A percentile compares a stretch with the other conserved stretches of the same genome.
These are phyloP conservation scores for Rhinogobius similis DNA, from an alignment of 2,113 vertebrate species.

Conservation along the genomic window DNA sequence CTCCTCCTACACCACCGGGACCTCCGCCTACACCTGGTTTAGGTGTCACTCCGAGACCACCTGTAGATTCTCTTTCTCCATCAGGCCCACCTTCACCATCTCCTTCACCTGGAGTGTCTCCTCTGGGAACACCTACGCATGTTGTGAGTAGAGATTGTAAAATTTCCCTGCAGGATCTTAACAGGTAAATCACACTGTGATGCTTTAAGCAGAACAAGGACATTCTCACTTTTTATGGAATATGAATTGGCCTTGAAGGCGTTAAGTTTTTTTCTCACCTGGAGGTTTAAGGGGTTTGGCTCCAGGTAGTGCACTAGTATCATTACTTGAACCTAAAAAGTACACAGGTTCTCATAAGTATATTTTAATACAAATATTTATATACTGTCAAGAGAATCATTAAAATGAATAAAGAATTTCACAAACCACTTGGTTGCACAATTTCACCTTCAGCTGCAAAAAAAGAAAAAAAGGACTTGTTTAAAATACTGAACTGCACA, in stretches of 20 bases:
- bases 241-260: neutral
- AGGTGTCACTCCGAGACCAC: constrained; percentile 47
- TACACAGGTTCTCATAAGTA: neutral
- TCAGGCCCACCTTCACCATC: constrained; percentile 64
- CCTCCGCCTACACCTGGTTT: constrained; percentile 53
- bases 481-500: neutral
- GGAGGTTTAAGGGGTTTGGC: constrained; percentile 75
- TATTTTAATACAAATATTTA: neutral
- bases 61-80: constrained; percentile 46
- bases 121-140: constrained; percentile 69
- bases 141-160: neutral
- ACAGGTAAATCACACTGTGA: too few relatives aligned
- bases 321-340: constrained; percentile 56
- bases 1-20: constrained; percentile 26
- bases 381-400: neutral
- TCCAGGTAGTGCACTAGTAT: constrained; percentile 54
- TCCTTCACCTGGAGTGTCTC: constrained; percentile 76
- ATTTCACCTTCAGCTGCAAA: constrained; percentile 49
- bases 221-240: too few relatives aligned
- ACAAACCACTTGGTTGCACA: constrained; percentile 60
- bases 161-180: neutral
- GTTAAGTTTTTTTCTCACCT: constrained; percentile 55
- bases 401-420: neutral
- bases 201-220: too few relatives aligned
- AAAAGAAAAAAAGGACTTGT: neutral